Percentiles rank a stretch among this genome's conserved stretches.
Evolutionary conservation across 2,797 vertebrate genomes (phyloP).

Genomic region (Fistularia tabacaria): DNA sequence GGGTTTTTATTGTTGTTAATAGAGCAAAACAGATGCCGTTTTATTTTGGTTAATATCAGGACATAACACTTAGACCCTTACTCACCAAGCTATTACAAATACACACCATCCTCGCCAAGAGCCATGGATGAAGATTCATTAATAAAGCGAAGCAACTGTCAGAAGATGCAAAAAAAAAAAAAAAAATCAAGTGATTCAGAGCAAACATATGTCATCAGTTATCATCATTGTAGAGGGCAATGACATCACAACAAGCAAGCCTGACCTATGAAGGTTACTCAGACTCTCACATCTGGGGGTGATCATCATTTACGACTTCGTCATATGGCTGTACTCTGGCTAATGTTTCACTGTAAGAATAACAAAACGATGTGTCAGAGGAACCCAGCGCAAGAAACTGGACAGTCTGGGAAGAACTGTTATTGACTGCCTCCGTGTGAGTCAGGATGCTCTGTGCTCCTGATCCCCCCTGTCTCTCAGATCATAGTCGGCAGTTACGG

Average conservation of each 20-base stretch:
- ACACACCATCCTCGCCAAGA: too few relatives aligned
- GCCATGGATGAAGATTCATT: neutral
- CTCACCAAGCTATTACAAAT: too few relatives aligned
- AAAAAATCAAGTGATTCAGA: conserved; percentile 31
- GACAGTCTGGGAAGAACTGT: conserved; percentile 28
- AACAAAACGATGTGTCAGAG: conserved; percentile 54
- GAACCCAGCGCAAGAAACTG: conserved; percentile 18
- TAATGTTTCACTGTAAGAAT: conserved; percentile 58
- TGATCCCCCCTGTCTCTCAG: conserved; percentile 50
- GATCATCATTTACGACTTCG: conserved; percentile 46
- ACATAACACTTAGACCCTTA: too few relatives aligned
- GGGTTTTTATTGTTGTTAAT: too few relatives aligned
- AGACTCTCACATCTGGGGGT: conserved; percentile 38
- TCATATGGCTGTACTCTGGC: conserved; percentile 33
- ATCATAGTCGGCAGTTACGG: conserved; percentile 49
- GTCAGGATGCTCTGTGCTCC: conserved; percentile 42
- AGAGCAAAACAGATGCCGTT: too few relatives aligned
- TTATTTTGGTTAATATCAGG: too few relatives aligned
- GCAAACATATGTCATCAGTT: conserved; percentile 38
- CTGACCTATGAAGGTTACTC: conserved; percentile 32
- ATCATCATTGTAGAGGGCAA: conserved; percentile 40
- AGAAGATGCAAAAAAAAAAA: conserved; percentile 6
- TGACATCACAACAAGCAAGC: conserved; percentile 42
- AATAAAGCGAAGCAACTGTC: conserved; percentile 4
- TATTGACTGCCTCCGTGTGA: conserved; percentile 55